Evolutionary conservation across 2,888 invertebrate genomes (phyloP).

Genomic region (Boloria selene): DNA sequence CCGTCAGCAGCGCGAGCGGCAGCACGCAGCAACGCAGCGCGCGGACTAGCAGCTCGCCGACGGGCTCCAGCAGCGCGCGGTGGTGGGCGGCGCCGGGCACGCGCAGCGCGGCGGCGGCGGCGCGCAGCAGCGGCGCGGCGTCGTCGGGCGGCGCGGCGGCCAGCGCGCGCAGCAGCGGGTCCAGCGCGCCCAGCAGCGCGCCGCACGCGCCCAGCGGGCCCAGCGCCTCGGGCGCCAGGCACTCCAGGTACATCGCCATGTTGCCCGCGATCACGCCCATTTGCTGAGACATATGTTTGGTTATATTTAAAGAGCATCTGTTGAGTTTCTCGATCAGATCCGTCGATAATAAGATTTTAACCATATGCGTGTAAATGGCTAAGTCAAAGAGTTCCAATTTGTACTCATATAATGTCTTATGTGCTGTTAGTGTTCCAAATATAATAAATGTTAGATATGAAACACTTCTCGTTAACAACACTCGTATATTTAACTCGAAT

Average conservation of each 20-base stretch:
- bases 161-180: constrained; percentile 91
- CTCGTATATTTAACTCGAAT: too few species aligned
- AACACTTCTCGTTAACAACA: too few species aligned
- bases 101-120: constrained; percentile 90
- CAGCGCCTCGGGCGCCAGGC: constrained; percentile 91
- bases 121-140: constrained; percentile 86
- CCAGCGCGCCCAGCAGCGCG: constrained; percentile 92
- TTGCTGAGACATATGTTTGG: constrained; percentile 58
- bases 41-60: constrained; percentile 96
- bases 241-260: constrained; percentile 96
- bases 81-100: constrained; percentile 87
- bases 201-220: constrained; percentile 86
- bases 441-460: too few species aligned
- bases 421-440: too few species aligned
- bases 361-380: too few species aligned
- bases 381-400: too few species aligned
- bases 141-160: constrained; percentile 87
- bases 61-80: constrained; percentile 94
- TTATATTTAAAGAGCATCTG: too few species aligned
- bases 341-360: too few species aligned
- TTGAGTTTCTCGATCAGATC: too few species aligned
- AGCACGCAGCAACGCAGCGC: constrained; percentile 94
- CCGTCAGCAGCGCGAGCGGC: constrained; percentile 89
- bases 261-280: constrained; percentile 93
- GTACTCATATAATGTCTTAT: too few species aligned